Evolutionary conservation across 2,797 vertebrate species (phyloP), one percentile per base, ranked within the genome.

Genomic region (Malurus leucopterus): DNA sequence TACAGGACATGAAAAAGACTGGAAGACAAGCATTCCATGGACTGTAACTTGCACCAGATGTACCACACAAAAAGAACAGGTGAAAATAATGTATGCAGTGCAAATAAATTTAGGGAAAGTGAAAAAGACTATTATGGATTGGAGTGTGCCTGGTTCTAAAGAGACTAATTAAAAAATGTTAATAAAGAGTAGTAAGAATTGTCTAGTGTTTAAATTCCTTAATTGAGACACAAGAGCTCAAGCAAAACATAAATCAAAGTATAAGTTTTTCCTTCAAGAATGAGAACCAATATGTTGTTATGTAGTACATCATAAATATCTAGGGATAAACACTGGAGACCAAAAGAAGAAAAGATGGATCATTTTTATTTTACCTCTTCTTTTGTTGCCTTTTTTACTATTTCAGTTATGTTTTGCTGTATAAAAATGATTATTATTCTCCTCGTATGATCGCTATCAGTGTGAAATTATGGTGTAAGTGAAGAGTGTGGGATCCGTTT

Each of bases 361-460:
- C 8, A 50, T 88, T 92, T 94, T 79, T 89, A 80, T 89, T 91
- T 93, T 91, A 78, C 64, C 10, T 67, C 22, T 68, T 79, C 67
- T 69, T 93, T 84, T 75, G 40, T 76, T 72, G 61, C 24, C 3
- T 74, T 70, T 89, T 90, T 85, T 63, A 59, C 21, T 73, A 24
- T 89, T 89, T 84, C 23, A 8, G 43, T 90, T 86, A 78, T 29
- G 15, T 49, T 92, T 89, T 86, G 22, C 58, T 62, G 57, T 38
- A 64, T 65, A 77, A 91, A 93, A 84, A 47, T 0, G 1, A 58
- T 75, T 54, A 78, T 78, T 78, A 86, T 89, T 88, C 68, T 65
- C 27, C n/a, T 86, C 0, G 0, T 82, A 68, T 19, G 20, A 8
- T 40, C 0, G 3, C 32, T 68, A 36, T 57, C 2, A 3, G 44